phyloP scores from a whole-genome alignment of 2,113 vertebrate genomes.

The Platichthys flesus region DNA sequence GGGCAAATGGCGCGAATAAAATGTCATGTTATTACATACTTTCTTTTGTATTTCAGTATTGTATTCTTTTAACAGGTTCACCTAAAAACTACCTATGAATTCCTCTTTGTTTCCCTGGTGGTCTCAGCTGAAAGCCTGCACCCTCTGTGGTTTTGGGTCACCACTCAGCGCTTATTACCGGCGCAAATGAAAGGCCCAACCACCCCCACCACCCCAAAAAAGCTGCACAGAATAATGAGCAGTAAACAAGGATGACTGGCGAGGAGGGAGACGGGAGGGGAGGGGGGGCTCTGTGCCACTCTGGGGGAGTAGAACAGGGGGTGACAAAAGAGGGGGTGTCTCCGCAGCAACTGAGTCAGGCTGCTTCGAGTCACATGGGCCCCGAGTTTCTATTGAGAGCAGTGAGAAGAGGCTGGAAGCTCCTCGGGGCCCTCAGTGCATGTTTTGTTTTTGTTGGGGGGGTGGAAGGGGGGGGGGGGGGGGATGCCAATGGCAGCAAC shows the following conservation, averaged over 20 bases:
- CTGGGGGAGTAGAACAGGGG: background rate
- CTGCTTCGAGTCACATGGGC: slow-evolving; percentile 72
- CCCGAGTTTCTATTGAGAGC: slow-evolving; percentile 40
- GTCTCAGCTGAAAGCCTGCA: slow-evolving; percentile 7
- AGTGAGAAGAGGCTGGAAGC: slow-evolving; percentile 33
- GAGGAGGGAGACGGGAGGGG: background rate
- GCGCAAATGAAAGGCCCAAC: slow-evolving; percentile 43
- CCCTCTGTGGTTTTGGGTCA: slow-evolving; percentile 44
- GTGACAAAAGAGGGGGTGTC: slow-evolving; percentile 64
- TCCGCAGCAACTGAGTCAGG: slow-evolving; percentile 68
- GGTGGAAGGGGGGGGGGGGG: slow-evolving; percentile 22
- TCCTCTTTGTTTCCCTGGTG: background rate
- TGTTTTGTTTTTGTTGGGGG: slow-evolving; percentile 20
- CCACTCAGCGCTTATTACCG: slow-evolving; percentile 38
- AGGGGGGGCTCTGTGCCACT: slow-evolving; percentile 26
- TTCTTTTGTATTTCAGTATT: too few species aligned
- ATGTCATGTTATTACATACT: background rate
- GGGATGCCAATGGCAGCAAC: slow-evolving; percentile 51
- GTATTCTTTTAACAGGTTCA: too few species aligned
- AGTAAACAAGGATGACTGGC: slow-evolving; percentile 68
- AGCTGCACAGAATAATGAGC: slow-evolving; percentile 70
- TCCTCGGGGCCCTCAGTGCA: slow-evolving; percentile 30
- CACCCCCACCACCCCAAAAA: slow-evolving; percentile 11
- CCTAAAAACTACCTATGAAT: background rate
- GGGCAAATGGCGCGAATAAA: background rate